phyloP scores from a whole-genome alignment of 2,113 vertebrate genomes.

The Heterotilapia buettikoferi region DNA sequence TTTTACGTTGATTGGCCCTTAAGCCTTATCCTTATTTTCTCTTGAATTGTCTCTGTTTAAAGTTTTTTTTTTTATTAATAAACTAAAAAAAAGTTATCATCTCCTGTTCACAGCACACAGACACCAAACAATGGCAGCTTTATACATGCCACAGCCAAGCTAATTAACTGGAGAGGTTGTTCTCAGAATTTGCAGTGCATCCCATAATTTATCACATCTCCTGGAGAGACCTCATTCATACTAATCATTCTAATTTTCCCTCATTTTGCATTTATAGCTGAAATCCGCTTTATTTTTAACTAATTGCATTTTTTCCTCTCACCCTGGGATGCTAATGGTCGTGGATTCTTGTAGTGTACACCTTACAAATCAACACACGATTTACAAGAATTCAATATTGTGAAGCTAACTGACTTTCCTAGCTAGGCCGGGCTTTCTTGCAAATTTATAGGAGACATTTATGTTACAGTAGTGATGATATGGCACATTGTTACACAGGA shows the following conservation, averaged over 20 bases:
- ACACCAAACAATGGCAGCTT: background rate
- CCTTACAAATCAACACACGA: background rate
- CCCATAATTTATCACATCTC: background rate
- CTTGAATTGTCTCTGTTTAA: background rate
- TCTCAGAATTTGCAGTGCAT: background rate
- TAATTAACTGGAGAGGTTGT: conserved; percentile 16
- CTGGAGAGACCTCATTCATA: background rate
- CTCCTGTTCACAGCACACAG: background rate
- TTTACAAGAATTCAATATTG: background rate
- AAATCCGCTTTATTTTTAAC: background rate
- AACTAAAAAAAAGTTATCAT: background rate
- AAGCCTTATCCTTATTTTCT: background rate
- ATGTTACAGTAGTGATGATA: background rate
- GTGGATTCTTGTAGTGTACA: background rate
- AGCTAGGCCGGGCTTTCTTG: background rate
- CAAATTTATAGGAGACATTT: background rate
- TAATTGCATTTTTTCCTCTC: background rate
- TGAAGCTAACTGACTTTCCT: background rate
- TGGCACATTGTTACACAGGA: background rate
- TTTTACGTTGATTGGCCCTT: background rate
- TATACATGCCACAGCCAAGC: background rate
- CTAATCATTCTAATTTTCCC: background rate
- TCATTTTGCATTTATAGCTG: background rate
- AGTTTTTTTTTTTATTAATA: background rate
- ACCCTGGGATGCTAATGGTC: background rate